These are phyloP conservation scores for Meriones psammophilus DNA, from an alignment of 2,797 vertebrate genomes.

Conservation along the genomic window DNA sequence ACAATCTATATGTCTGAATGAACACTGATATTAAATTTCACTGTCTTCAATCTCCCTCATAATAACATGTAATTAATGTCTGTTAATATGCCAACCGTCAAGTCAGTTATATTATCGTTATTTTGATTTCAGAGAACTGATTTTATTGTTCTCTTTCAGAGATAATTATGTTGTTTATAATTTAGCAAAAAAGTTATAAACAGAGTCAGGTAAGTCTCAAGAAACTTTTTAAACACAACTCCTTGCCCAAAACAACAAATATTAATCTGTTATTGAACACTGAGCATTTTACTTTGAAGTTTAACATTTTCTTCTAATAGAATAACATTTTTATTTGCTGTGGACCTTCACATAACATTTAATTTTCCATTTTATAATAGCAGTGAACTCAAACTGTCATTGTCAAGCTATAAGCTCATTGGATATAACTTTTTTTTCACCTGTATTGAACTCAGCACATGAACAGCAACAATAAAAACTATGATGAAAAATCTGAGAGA, in stretches of 20 bases:
- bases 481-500: neutral
- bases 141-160: neutral
- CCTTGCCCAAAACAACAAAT: neutral
- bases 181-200: neutral
- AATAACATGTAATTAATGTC: neutral
- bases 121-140: neutral
- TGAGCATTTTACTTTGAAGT: neutral
- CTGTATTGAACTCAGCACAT: neutral
- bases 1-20: neutral
- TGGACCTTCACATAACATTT: slow-evolving; percentile 32
- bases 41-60: neutral
- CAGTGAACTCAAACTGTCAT: neutral
- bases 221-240: neutral
- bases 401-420: neutral
- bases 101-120: neutral
- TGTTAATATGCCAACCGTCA: neutral
- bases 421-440: neutral
- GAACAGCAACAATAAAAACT: neutral
- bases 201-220: slow-evolving; percentile 10
- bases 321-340: slow-evolving; percentile 17
- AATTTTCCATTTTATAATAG: slow-evolving; percentile 21
- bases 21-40: neutral
- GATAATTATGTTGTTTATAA: neutral
- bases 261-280: neutral
- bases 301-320: neutral